Conservation (phyloP, 2,888 invertebrate species). For the Mystacides longicornis region DNA sequence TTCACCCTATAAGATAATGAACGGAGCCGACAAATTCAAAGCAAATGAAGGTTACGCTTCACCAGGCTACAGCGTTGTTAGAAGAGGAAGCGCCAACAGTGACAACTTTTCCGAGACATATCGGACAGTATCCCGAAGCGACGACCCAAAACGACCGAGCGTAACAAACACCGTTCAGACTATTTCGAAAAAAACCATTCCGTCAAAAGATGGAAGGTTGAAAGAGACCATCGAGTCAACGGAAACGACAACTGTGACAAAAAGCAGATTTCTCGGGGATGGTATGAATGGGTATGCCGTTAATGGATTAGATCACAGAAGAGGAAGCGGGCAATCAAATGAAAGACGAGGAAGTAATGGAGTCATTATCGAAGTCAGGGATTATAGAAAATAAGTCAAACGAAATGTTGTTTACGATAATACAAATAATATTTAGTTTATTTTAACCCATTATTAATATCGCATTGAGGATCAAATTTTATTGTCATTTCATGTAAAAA, state of each 20-base stretch:
- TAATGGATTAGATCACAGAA: slow-evolving; percentile 26
- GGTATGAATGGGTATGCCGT: slow-evolving; percentile 48
- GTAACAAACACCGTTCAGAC: slow-evolving; percentile 65
- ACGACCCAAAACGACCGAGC: slow-evolving; percentile 59
- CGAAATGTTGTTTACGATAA: slow-evolving; percentile 13
- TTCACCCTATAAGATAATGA: slow-evolving; percentile 43
- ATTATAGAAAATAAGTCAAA: slow-evolving; percentile 31
- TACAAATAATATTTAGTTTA: too few species aligned
- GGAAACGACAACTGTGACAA: slow-evolving; percentile 63
- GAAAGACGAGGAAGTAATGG: slow-evolving; percentile 39
- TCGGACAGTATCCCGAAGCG: slow-evolving; percentile 59
- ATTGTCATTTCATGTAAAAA: too few species aligned
- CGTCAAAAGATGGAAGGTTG: slow-evolving; percentile 54
- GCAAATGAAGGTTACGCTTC: slow-evolving; percentile 39
- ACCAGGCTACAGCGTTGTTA: slow-evolving; percentile 37
- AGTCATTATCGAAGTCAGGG: slow-evolving; percentile 56
- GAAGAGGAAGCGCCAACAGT: slow-evolving; percentile 60
- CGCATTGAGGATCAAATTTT: too few species aligned
- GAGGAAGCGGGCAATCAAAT: slow-evolving; percentile 31
- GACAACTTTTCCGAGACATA: slow-evolving; percentile 67
- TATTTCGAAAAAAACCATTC: slow-evolving; percentile 60
- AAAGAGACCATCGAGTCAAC: slow-evolving; percentile 64
- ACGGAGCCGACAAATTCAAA: slow-evolving; percentile 36
- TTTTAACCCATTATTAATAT: too few species aligned
- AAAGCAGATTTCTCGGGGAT: slow-evolving; percentile 52